These are phyloP conservation scores for Helicoverpa assulta DNA, from an alignment of 2,888 invertebrate species.

Conservation along the genomic window DNA sequence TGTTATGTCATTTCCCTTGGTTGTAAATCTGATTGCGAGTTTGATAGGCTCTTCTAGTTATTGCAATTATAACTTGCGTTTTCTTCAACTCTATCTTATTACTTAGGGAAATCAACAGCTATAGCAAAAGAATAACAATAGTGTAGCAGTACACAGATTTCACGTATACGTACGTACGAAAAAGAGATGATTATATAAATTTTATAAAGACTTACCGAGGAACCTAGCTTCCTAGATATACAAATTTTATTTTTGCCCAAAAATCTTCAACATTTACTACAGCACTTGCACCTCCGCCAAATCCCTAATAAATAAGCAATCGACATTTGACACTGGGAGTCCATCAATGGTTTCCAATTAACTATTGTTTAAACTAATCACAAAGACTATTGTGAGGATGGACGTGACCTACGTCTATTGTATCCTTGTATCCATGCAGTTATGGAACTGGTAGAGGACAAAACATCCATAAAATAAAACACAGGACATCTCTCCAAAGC, in stretches of 20 bases:
- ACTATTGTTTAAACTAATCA: slow-evolving; percentile 44
- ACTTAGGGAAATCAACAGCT: no score
- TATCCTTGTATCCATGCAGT: slow-evolving; percentile 29
- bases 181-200: no score
- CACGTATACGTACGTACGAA: no score
- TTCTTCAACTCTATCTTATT: no score
- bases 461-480: neutral
- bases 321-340: slow-evolving; percentile 23
- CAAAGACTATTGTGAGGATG: slow-evolving; percentile 36
- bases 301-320: neutral
- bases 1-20: neutral
- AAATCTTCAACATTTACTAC: neutral
- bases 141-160: no score
- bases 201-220: no score
- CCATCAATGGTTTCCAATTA: slow-evolving; percentile 32
- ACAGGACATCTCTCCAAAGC: neutral
- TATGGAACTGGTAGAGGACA: neutral
- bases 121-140: no score
- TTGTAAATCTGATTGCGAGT: neutral
- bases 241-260: no score
- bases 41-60: neutral
- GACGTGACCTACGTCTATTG: slow-evolving; percentile 27
- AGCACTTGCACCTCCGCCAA: neutral
- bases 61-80: no score
- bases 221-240: no score